Conservation (phyloP, 1,140 invertebrate species). For the Saxidomus purpurata region DNA sequence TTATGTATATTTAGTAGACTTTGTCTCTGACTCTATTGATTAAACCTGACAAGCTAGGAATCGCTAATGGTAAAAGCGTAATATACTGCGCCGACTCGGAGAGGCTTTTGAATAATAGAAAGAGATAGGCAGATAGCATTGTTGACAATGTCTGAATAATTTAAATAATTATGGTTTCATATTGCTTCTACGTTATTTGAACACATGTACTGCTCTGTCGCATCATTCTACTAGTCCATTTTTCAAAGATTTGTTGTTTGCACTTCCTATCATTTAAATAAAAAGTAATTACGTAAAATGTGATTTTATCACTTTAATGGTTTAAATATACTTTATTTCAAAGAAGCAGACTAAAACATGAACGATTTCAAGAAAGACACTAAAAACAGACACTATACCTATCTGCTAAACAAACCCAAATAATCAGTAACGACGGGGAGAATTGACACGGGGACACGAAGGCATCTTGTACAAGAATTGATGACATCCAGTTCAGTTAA, state of each 20-base stretch:
- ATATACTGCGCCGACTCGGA: constrained; percentile 42
- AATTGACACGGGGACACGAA: constrained; percentile 15
- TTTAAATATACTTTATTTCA: too few species aligned
- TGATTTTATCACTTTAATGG: too few species aligned
- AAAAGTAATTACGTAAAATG: too few species aligned
- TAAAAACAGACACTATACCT: too few species aligned
- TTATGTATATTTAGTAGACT: constrained; percentile 62
- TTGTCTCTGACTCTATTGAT: constrained; percentile 51
- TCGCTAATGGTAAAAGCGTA: constrained; percentile 60
- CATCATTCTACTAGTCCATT: not conserved
- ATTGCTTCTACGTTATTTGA: constrained; percentile 3
- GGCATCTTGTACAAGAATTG: constrained; percentile 35
- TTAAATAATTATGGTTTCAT: constrained; percentile 57
- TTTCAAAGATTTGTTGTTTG: too few species aligned
- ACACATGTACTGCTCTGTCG: not conserved
- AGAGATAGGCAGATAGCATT: constrained; percentile 43
- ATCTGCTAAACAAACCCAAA: too few species aligned
- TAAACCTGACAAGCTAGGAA: constrained; percentile 51
- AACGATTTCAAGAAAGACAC: too few species aligned
- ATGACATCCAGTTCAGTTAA: constrained; percentile 28
- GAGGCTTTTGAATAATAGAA: constrained; percentile 64
- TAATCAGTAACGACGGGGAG: not conserved
- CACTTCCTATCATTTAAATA: too few species aligned
- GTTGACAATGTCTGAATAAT: constrained; percentile 65
- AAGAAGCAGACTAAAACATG: too few species aligned